Conservation (phyloP, 2,888 invertebrate species). For the Tillus elongatus region DNA sequence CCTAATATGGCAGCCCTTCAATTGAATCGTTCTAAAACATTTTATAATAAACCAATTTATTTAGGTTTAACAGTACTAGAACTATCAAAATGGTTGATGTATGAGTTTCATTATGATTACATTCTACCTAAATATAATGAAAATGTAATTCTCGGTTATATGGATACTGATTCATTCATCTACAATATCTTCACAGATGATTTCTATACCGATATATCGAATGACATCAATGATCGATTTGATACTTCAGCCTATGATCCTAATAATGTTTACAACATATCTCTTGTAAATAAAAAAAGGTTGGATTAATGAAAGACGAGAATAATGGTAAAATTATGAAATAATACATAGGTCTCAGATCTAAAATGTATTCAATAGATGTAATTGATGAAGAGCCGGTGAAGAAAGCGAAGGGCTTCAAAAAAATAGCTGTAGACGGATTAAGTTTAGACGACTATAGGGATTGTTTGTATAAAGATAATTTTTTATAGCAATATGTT, state of each 20-base stretch:
- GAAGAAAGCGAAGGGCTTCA: constrained; percentile 1
- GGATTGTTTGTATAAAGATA: constrained; percentile 6
- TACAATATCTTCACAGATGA: constrained; percentile 9
- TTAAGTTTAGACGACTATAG: neutral
- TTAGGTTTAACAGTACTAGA: constrained; percentile 32
- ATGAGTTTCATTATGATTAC: constrained; percentile 33
- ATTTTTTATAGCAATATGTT: constrained; percentile 3
- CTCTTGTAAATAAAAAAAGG: constrained; percentile 15
- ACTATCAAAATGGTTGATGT: constrained; percentile 31
- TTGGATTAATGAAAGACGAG: constrained; percentile 2
- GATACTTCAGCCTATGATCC: constrained; percentile 14
- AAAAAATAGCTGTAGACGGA: neutral
- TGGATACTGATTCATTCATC: constrained; percentile 25
- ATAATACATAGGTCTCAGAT: neutral
- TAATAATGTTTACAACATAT: constrained; percentile 9
- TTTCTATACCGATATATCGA: neutral
- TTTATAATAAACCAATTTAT: constrained; percentile 32
- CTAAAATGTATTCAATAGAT: neutral
- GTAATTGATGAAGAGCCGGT: neutral
- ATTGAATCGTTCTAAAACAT: constrained; percentile 21
- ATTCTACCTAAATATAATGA: constrained; percentile 24
- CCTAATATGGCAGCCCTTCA: constrained; percentile 31
- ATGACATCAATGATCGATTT: constrained; percentile 6
- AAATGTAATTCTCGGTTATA: constrained; percentile 21
- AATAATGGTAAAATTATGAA: neutral